Conservation (phyloP, 2,797 vertebrate genomes). For the Syndactyla subalaris region DNA sequence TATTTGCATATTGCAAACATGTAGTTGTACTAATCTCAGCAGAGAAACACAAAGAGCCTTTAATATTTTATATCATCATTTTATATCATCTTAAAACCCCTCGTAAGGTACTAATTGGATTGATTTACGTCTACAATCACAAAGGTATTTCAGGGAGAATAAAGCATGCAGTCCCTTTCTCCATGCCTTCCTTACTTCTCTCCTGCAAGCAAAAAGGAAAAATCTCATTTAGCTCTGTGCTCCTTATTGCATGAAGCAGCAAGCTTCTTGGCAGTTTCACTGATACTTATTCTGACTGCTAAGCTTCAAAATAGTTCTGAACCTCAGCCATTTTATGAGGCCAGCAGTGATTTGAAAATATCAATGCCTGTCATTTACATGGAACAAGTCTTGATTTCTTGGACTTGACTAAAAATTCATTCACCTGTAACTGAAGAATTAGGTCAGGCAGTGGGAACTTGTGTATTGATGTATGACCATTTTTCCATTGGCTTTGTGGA, state of each 20-base stretch:
- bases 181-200: not conserved
- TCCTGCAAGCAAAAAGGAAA: not conserved
- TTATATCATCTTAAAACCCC: not conserved
- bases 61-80: not conserved
- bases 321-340: conserved; percentile 29
- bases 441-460: not conserved
- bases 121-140: not conserved
- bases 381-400: not conserved
- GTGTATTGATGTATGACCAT: not conserved
- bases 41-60: not conserved
- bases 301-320: conserved; percentile 26
- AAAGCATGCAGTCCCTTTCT: not conserved
- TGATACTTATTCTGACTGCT: conserved; percentile 43
- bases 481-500: not conserved
- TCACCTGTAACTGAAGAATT: not conserved
- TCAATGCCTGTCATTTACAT: not conserved
- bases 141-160: not conserved
- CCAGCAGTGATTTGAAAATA: conserved; percentile 26
- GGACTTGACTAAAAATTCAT: not conserved
- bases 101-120: not conserved
- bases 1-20: not conserved
- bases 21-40: not conserved
- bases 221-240: not conserved
- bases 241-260: conserved; percentile 23
- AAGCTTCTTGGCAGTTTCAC: conserved; percentile 40